phyloP scores from a whole-genome alignment of 2,888 invertebrate genomes.

The Orchestes rusci region DNA sequence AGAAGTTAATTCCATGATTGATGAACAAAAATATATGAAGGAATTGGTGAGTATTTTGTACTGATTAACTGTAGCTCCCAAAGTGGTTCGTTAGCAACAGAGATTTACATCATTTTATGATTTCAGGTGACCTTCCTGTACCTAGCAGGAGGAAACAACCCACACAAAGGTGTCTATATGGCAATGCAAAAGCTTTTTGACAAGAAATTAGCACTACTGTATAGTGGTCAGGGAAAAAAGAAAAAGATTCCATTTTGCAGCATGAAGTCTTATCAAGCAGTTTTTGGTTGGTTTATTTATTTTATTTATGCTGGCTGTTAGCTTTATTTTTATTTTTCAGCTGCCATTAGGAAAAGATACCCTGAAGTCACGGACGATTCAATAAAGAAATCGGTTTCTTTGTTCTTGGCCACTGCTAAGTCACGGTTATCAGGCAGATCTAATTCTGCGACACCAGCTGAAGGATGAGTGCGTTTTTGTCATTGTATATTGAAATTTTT shows the following conservation, averaged over 20 bases:
- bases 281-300: neutral
- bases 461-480: neutral
- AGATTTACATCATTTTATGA: conserved; percentile 9
- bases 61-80: conserved; percentile 1
- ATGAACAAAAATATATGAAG: conserved; percentile 12
- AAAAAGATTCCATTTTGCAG: conserved; percentile 9
- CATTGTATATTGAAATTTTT: neutral
- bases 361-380: neutral
- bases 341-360: neutral
- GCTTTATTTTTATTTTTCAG: neutral
- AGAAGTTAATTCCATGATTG: conserved; percentile 10
- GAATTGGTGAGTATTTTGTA: conserved; percentile 12
- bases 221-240: conserved; percentile 15
- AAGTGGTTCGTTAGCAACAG: neutral
- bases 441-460: neutral
- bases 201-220: conserved; percentile 12
- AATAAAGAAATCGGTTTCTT: neutral
- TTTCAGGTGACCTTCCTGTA: conserved; percentile 13
- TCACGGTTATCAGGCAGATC: neutral
- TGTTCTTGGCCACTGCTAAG: neutral
- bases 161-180: conserved; percentile 15
- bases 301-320: neutral
- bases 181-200: conserved; percentile 16
- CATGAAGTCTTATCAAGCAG: neutral
- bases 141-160: conserved; percentile 11